phyloP scores from a whole-genome alignment of 2,888 invertebrate species.

The Alentia gelatinosa region DNA sequence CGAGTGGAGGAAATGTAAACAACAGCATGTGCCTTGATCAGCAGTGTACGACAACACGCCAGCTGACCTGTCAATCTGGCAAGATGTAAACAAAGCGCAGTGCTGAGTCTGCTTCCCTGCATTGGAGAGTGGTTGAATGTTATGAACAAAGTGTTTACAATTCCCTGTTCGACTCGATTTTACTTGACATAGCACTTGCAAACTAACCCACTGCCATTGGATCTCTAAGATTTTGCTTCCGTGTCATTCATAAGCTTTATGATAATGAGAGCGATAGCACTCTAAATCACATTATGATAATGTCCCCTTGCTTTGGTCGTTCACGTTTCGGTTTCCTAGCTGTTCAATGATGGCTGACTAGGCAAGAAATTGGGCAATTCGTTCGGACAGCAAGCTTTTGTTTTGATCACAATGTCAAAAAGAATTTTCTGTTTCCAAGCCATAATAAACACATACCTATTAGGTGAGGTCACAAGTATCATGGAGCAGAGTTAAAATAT shows the following conservation, averaged over 20 bases:
- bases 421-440: no score
- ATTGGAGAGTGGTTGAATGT: no score
- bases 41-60: not conserved
- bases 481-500: not conserved
- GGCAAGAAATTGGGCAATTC: not conserved
- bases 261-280: slow-evolving; percentile 21
- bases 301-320: not conserved
- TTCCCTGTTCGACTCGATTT: no score
- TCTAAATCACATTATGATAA: slow-evolving; percentile 37
- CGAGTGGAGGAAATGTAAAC: not conserved
- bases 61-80: not conserved
- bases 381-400: no score
- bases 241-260: slow-evolving; percentile 52
- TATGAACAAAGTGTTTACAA: no score
- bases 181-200: no score
- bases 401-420: no score
- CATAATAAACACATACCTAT: no score
- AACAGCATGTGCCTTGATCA: not conserved
- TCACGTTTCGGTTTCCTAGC: not conserved
- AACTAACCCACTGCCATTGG: no score
- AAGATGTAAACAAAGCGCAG: not conserved
- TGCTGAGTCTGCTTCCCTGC: no score
- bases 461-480: no score
- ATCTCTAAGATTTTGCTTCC: not conserved
- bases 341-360: slow-evolving; percentile 31